These are phyloP conservation scores for Sparidentex hasta DNA, from an alignment of 2,797 vertebrate genomes.

Conservation along the genomic window DNA sequence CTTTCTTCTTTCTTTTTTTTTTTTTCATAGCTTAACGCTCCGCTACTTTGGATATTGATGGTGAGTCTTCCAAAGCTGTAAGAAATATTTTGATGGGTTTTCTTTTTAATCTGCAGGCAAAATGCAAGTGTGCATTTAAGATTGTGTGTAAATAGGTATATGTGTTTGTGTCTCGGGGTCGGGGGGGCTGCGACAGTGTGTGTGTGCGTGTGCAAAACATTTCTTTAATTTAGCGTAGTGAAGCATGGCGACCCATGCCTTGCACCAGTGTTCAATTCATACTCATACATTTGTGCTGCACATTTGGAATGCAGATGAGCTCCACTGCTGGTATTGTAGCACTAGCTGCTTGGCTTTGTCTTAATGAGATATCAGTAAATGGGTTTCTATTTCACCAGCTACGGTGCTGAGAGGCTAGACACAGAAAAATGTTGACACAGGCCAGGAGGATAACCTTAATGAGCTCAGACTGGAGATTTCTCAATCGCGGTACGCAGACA, in stretches of 20 bases:
- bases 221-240: constrained; percentile 78
- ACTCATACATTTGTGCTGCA: constrained; percentile 68
- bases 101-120: constrained; percentile 64
- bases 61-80: constrained; percentile 30
- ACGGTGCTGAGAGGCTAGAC: constrained; percentile 53
- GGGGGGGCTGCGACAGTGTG: constrained; percentile 17
- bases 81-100: constrained; percentile 62
- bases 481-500: constrained; percentile 50
- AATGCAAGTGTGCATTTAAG: constrained; percentile 17
- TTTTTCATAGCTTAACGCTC: constrained; percentile 53
- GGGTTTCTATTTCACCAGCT: constrained; percentile 57
- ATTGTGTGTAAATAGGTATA: constrained; percentile 16
- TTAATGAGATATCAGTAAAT: constrained; percentile 76
- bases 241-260: constrained; percentile 73
- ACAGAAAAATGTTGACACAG: constrained; percentile 62
- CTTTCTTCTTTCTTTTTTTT: constrained; percentile 51
- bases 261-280: constrained; percentile 70
- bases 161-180: constrained; percentile 9
- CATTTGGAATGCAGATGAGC: constrained; percentile 80
- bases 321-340: constrained; percentile 62
- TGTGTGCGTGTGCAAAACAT: constrained; percentile 38
- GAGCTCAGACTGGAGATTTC: constrained; percentile 56
- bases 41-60: constrained; percentile 60
- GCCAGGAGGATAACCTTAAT: constrained; percentile 63
- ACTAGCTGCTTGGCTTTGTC: constrained; percentile 71